phyloP scores from a whole-genome alignment of 2,797 vertebrate genomes.

The Anguilla obscura region DNA sequence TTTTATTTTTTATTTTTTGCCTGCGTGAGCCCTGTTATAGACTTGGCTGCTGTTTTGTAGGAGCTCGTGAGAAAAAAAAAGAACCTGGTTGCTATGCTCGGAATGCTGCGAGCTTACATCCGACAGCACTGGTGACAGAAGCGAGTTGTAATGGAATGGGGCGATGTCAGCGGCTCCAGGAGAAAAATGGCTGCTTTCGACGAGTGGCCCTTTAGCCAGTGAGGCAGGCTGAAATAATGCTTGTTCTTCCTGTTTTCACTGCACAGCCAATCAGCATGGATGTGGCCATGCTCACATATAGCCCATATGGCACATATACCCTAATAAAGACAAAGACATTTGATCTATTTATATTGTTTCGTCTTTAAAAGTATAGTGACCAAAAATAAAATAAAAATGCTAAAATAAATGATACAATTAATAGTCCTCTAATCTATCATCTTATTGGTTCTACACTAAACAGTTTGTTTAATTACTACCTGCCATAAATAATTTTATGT shows the following conservation, averaged over 20 bases:
- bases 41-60: not conserved
- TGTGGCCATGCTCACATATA: not conserved
- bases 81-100: conserved; percentile 11
- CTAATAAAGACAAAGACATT: not conserved
- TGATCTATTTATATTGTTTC: too few relatives aligned
- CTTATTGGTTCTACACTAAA: not conserved
- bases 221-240: not conserved
- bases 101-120: conserved; percentile 25
- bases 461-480: not conserved
- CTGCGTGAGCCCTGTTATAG: not conserved
- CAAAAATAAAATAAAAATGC: not conserved
- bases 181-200: conserved; percentile 33
- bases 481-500: not conserved
- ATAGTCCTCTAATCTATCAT: not conserved
- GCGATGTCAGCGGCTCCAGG: conserved; percentile 1
- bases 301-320: not conserved
- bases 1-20: not conserved
- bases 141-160: not conserved
- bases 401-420: not conserved
- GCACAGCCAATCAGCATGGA: not conserved
- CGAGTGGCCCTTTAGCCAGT: not conserved
- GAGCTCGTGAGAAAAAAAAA: conserved; percentile 3
- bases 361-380: not conserved
- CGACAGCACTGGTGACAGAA: conserved; percentile 16
- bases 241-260: not conserved